A percentile compares a stretch with the other conserved stretches of the same genome.
These are phyloP conservation scores for Hirtodrosophila alboralis DNA, from an alignment of 2,888 invertebrate species.

Conservation along the genomic window DNA sequence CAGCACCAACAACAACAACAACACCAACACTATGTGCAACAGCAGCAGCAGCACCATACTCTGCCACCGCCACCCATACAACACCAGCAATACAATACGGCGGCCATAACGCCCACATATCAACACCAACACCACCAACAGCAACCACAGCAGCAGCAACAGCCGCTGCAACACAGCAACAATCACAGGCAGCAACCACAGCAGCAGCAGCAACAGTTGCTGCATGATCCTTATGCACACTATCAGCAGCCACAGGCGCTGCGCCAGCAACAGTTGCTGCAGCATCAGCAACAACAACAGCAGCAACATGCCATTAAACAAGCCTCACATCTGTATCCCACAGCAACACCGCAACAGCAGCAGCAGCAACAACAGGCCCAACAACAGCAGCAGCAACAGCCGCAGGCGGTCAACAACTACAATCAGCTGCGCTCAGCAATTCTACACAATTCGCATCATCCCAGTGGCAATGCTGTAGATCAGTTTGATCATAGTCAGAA, in stretches of 20 bases:
- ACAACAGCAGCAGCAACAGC: conserved; percentile 77
- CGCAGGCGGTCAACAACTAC: conserved; percentile 77
- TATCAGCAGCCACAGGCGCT: conserved; percentile 70
- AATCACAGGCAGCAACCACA: conserved; percentile 49
- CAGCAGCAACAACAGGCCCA: conserved; percentile 62
- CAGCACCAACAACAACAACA: conserved; percentile 67
- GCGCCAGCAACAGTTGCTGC: conserved; percentile 76
- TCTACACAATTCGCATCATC: conserved; percentile 83
- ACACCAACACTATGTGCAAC: conserved; percentile 71
- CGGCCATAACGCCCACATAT: conserved; percentile 82
- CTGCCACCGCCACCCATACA: conserved; percentile 82
- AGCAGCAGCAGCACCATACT: conserved; percentile 78
- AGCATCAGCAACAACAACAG: conserved; percentile 69
- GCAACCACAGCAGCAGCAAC: conserved; percentile 52
- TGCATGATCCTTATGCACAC: conserved; percentile 70
- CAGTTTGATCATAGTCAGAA: conserved; percentile 48
- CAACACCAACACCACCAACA: conserved; percentile 77
- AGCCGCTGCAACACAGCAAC: conserved; percentile 50
- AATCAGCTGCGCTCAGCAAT: conserved; percentile 83
- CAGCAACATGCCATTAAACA: conserved; percentile 81
- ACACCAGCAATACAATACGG: conserved; percentile 84
- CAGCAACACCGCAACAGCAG: conserved; percentile 68
- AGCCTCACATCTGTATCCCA: conserved; percentile 83
- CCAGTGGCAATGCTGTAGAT: conserved; percentile 77
- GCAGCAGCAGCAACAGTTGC: conserved; percentile 59